Percentiles rank a stretch among this genome's conserved stretches.
These are phyloP conservation scores for Cynaeus angustus DNA, from an alignment of 2,888 invertebrate species.

Conservation along the genomic window DNA sequence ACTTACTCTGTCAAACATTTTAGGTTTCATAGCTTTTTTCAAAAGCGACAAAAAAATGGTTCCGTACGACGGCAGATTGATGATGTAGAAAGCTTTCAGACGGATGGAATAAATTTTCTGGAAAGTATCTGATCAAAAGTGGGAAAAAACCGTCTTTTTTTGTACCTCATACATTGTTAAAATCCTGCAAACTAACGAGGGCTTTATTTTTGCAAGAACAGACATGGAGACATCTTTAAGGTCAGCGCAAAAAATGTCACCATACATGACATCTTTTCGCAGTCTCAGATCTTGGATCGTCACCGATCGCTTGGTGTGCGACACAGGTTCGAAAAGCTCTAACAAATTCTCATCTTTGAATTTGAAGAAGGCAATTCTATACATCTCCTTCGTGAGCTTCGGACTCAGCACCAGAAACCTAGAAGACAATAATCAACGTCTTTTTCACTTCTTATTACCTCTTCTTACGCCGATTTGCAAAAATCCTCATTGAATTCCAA, in stretches of 20 bases:
- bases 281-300: neutral
- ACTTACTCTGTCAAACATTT: neutral
- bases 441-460: neutral
- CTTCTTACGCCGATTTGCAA: neutral
- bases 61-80: neutral
- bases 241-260: neutral
- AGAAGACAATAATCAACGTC: neutral
- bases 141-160: neutral
- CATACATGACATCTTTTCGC: neutral
- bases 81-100: neutral
- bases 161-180: neutral
- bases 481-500: neutral
- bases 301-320: neutral
- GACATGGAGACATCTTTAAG: neutral
- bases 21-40: conserved; percentile 1
- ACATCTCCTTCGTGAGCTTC: neutral
- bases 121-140: neutral
- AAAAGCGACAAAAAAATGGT: neutral
- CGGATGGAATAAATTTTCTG: neutral
- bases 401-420: neutral
- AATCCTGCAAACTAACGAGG: neutral
- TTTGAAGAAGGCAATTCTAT: conserved; percentile 3
- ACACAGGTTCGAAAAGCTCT: neutral
- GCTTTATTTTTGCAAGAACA: neutral
- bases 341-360: neutral